Base-by-base conservation (phyloP, 2,888 invertebrate species). In the Aradus depressus region DNA sequence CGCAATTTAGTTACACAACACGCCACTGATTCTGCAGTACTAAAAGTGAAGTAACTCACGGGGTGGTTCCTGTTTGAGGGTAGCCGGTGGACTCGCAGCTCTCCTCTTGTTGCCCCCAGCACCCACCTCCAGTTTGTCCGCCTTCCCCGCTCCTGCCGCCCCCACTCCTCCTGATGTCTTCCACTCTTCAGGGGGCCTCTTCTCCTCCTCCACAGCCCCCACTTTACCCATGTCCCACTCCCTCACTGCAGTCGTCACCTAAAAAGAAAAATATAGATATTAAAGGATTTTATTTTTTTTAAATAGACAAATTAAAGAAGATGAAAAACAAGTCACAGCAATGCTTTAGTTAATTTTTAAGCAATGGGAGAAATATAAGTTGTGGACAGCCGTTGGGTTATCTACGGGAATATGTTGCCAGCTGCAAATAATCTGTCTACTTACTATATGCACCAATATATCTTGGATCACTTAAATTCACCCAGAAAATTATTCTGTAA, bases 121-220 rank as follows among this genome's bases (percentile, higher is more conserved):
- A 45, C 67, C 74, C 61, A 74, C 61, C 16, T 54, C 55, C 58
- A 71, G 67, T 65, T 37, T 60, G 68, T 70, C 56, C 69, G 72
- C 60, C 60, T 62, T 59, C 68, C 67, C 66, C 68, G 70, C 59
- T 66, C 67, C 64, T 68, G 60, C 56, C 34, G 48, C 21, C 37
- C 58, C 56, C 44, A 52, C 47, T 54, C 60, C 59, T 51, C 54
- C 62, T 58, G 65, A 65, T n/a, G n/a, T n/a, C n/a, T n/a, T n/a
- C 60, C 68, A 67, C 37, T 66, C 63, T 12, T 60, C 60, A 34
- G 63, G 57, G 28, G 64, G 61, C 51, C 63, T 62, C 38, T 68
- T 69, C n/a, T 70, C 68, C 2, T 54, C 42, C 22, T 44, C 31
- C 8, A 31, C 21, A 22, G 31, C 25, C 2, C 37, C 41, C 5